phyloP scores from a whole-genome alignment of 2,888 invertebrate genomes.

The Phortica magna region DNA sequence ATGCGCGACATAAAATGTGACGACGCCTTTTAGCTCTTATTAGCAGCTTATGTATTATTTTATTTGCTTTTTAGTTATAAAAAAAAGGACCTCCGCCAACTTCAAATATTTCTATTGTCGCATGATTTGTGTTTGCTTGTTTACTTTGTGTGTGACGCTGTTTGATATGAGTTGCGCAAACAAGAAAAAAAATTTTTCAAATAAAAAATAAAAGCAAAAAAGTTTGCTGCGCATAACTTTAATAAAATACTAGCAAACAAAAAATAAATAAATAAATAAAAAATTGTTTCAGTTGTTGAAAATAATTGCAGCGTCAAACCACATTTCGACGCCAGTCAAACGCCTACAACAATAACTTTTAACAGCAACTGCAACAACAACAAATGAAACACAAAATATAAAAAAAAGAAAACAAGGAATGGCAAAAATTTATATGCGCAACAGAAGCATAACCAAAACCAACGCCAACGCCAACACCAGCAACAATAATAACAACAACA shows the following conservation, averaged over 20 bases:
- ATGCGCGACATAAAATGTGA: background rate
- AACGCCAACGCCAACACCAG: conserved; percentile 37
- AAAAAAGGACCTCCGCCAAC: background rate
- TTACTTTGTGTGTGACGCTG: conserved; percentile 34
- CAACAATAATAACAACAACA: conserved; percentile 13
- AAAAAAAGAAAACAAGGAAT: background rate
- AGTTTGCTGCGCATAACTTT: conserved; percentile 17
- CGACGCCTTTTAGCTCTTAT: background rate
- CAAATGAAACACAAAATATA: conserved; percentile 23
- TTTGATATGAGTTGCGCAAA: background rate
- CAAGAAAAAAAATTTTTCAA: conserved; percentile 1
- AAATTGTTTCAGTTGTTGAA: conserved; percentile 60
- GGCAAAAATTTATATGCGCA: background rate
- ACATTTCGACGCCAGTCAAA: conserved; percentile 41
- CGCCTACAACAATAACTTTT: conserved; percentile 11
- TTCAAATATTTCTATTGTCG: background rate
- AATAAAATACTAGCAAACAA: background rate
- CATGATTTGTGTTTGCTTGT: background rate
- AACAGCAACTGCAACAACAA: conserved; percentile 45
- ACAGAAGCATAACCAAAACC: background rate
- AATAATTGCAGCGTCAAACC: conserved; percentile 62
- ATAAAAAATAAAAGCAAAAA: conserved; percentile 27
- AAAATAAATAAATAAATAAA: conserved; percentile 44
- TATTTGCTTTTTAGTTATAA: background rate
- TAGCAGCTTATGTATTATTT: background rate